Evolutionary conservation across 2,113 vertebrate genomes (phyloP), one percentile per base, ranked within the genome.

Genomic region (Hassar affinis): DNA sequence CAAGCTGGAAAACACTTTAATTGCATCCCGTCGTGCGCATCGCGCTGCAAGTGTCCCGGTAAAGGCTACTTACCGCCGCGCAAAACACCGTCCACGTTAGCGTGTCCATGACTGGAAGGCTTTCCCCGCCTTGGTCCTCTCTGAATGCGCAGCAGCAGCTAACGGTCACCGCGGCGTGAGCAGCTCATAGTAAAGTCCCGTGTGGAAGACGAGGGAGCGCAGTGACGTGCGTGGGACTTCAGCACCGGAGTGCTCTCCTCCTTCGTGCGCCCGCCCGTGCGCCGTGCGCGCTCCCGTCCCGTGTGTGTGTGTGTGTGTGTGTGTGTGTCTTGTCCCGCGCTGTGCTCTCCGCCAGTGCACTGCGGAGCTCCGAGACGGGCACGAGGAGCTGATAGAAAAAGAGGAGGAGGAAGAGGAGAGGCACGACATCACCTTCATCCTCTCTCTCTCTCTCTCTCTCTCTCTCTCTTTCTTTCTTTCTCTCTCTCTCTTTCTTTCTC

Each of bases 1-100:
- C 54, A 66, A 18, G 25, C 52, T 52, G 61, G 33, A 74, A 47
- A 62, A 22, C 78, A 33, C 68, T 42, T 30, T 22, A 30, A 42
- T 33, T 27, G 38, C 54, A 82, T 62, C 45, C 57, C 59, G 3
- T 27, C 66, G 25, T 42, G 51, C 64, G 64, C 66, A 84, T 83
- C 66, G 81, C 57, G 56, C 8, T 27, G 12, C 56, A 85, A 38
- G 61, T 45, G 49, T 35, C 51, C 74, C 38, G 30, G 20, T 66
- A 33, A n/a, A n/a, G n/a, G 38, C 18, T 74, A 90, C 94, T 95
- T 51, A 95, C 94, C 93, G 90, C 49, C 80, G 91, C 91, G 88
- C 91, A 92, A 82, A 89, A 27, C 84, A 92, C 30, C 89, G 91
- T 84, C 86, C 93, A 89, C 57, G 90, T 64, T 64, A 89, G 69